Base-by-base conservation (phyloP, 2,888 invertebrate genomes). In the Axea sp. region DNA sequence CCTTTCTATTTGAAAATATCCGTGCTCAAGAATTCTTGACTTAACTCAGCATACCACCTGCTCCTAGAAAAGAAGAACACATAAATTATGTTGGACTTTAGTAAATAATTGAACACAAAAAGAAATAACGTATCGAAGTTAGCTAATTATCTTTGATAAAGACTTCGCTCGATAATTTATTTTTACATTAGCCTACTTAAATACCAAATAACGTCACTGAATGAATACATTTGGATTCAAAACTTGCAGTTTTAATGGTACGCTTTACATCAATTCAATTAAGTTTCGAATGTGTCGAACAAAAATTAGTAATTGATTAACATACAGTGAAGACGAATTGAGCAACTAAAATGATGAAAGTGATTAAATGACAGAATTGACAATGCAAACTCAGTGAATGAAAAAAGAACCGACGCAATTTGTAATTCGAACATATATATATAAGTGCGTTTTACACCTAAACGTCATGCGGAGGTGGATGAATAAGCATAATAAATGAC, bases 61-160 rank as follows among this genome's bases (percentile, higher is more conserved):
- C 39, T 31, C 8, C 51, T 67, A 9, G 12, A 3, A n/a, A 17
- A 15, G 12, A 57, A 57, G 28, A 41, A 59, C 43, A 69, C 59
- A 60, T 69, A 53, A 69, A 60, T 60, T 53, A 19, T 60, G 43
- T 60, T 51, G 43, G 45, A 60, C 51, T 69, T 69, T 45, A 51
- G 39, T 49, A 37, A 51, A 53, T 59, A 51, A 60, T 51, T 35
- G 68, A 60, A 60, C 33, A 8, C 26, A 35, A 60, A 43, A 53
- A 11, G 30, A 14, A 59, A 60, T 60, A 60, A 35, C 11, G 15
- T 3, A 45, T 59, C 59, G 49, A 19, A 51, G 22, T 51, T n/a
- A n/a, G n/a, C 60, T 69, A 43, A 69, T 69, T 69, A 30, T 22
- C 31, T 9, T 0, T 30, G 45, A 59, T 69, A 24, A 30, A 22